A percentile compares a stretch with the other conserved stretches of the same genome.
phyloP scores from a whole-genome alignment of 2,888 invertebrate genomes.

The Brachypterus glaber region DNA sequence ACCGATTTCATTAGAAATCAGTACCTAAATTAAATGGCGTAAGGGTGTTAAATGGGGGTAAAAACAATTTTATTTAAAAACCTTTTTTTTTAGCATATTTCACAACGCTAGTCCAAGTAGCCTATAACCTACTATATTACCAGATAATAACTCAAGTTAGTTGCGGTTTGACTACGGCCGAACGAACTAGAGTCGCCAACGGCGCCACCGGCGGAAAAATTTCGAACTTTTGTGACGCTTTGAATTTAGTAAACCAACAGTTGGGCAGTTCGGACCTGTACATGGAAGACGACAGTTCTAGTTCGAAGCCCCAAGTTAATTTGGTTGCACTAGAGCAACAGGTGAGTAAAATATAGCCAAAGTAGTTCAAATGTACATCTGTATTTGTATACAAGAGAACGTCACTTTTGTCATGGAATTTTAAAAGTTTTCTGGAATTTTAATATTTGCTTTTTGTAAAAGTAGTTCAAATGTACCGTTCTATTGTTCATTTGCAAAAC shows the following conservation, averaged over 20 bases:
- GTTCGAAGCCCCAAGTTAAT: constrained; percentile 30
- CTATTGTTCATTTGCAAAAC: too few species aligned
- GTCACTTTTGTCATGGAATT: too few species aligned
- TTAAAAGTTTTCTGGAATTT: too few species aligned
- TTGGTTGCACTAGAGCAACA: constrained; percentile 40
- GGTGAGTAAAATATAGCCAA: too few species aligned
- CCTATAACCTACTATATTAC: constrained; percentile 83
- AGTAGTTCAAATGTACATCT: too few species aligned
- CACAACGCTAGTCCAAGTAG: constrained; percentile 74
- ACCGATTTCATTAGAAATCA: too few species aligned
- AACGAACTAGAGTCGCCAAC: constrained; percentile 44
- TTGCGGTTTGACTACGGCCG: constrained; percentile 55
- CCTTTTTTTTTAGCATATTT: constrained; percentile 63
- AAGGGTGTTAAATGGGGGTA: background rate
- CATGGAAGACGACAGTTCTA: constrained; percentile 46
- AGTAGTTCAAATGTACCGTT: too few species aligned
- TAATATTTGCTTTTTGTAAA: too few species aligned
- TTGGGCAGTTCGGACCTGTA: constrained; percentile 52
- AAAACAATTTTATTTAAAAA: background rate
- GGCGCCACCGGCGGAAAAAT: constrained; percentile 28
- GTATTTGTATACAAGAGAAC: too few species aligned
- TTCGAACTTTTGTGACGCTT: constrained; percentile 36
- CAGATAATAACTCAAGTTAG: constrained; percentile 78
- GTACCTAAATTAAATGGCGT: too few species aligned
- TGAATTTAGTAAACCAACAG: constrained; percentile 41